Base-by-base conservation (phyloP, 2,113 vertebrate genomes). In the Panurus biarmicus region DNA sequence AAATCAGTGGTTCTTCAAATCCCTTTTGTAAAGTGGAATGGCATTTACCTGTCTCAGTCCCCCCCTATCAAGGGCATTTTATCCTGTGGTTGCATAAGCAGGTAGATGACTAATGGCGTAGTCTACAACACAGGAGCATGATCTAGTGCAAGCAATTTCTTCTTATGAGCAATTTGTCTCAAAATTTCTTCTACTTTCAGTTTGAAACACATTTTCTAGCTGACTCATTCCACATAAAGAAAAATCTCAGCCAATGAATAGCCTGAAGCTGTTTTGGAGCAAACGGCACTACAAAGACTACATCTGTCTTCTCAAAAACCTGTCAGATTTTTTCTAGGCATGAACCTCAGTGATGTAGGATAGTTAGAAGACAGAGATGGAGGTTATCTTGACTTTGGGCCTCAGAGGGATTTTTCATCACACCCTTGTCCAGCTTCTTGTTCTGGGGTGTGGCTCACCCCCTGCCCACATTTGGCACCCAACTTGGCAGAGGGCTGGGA, bases 181-280 rank as follows among this genome's bases (percentile, higher is more conserved):
- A 53, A 75, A 51, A 83, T 76, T 88, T 90, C 71, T 85, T 81
- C 82, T 65, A 11, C 61, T 78, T 88, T 93, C 72, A 70, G 36
- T 61, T 61, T 69, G 83, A 88, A 93, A 60, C 58, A 82, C 33
- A 67, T 79, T 92, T 96, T 83, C 71, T 88, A 79, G 54, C 81
- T 94, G 91, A 95, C n/a, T 95, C 86, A 88, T 92, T 92, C 79
- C 23, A 40, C 20, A 33, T 69, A 64, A 85, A 94, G 58, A 72
- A 90, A 75, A 79, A 51, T 48, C 20, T n/a, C 64, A 88, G 54
- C 22, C 54, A 70, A 11, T 72, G 40, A 90, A 80, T 40, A 69
- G 50, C 75, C 86, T 64, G 58, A 83, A 93, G 82, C 62, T 72
- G 24, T 71, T 95, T 62, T 42, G 64, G 61, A 88, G 79, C 88